These are phyloP conservation scores for Zoroaster sp. DNA, from an alignment of 53 echinoderm and acorn worm genomes.

Conservation along the genomic window DNA sequence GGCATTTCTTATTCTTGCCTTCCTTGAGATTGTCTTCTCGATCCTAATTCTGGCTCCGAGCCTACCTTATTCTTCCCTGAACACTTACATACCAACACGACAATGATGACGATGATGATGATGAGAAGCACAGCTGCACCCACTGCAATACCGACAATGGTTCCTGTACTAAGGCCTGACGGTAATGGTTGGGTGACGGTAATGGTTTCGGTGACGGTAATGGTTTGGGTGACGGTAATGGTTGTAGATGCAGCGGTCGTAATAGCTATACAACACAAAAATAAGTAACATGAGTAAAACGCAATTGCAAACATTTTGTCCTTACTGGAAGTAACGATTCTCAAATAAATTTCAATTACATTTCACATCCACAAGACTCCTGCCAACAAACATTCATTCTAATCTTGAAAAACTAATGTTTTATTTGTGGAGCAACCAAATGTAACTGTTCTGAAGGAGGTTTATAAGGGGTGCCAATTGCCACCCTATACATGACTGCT, in stretches of 20 bases:
- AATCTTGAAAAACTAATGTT: too few relatives aligned
- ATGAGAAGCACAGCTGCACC: not conserved
- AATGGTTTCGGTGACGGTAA: not conserved
- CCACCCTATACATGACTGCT: too few relatives aligned
- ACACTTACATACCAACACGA: not conserved
- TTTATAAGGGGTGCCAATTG: too few relatives aligned
- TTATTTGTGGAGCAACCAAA: too few relatives aligned
- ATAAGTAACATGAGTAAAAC: not conserved
- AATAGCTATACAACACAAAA: not conserved
- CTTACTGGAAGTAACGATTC: too few relatives aligned
- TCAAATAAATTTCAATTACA: too few relatives aligned
- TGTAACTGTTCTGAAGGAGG: too few relatives aligned
- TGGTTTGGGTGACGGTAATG: not conserved
- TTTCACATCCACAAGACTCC: too few relatives aligned
- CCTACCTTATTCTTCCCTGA: not conserved
- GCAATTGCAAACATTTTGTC: too few relatives aligned
- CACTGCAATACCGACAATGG: slow-evolving; percentile 21
- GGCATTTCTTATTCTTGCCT: not conserved
- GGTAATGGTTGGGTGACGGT: not conserved
- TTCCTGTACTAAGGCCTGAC: not conserved
- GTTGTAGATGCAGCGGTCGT: not conserved
- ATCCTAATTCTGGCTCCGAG: not conserved
- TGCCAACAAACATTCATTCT: too few relatives aligned
- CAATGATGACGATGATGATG: slow-evolving; percentile 4
- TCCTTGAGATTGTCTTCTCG: not conserved